These are phyloP conservation scores for Entelurus aequoreus DNA, from an alignment of 2,113 vertebrate genomes.

Conservation along the genomic window DNA sequence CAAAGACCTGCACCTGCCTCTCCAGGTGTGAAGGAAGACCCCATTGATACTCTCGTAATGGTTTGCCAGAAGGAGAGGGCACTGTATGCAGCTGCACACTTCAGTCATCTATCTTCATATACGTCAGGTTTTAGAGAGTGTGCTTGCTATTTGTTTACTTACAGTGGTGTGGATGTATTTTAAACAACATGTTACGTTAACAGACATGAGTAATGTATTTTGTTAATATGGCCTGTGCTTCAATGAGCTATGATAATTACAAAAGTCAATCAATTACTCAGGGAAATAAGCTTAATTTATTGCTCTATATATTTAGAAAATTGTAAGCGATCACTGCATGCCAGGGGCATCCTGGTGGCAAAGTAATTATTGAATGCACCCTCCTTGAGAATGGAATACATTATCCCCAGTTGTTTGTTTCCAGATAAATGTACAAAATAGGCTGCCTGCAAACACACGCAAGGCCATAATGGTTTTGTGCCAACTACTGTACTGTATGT, in stretches of 20 bases:
- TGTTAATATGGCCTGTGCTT: conserved; percentile 4
- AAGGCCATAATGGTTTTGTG: conserved; percentile 21
- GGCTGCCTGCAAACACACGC: not conserved
- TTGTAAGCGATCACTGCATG: conserved; percentile 9
- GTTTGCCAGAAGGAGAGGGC: conserved; percentile 55
- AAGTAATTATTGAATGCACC: conserved; percentile 19
- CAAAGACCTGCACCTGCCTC: conserved; percentile 58
- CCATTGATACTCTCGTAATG: conserved; percentile 58
- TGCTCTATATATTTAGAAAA: conserved; percentile 19
- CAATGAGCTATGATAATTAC: conserved; percentile 20
- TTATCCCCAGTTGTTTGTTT: conserved; percentile 20
- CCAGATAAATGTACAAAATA: conserved; percentile 32
- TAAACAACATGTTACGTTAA: conserved; percentile 17
- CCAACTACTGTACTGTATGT: conserved; percentile 12
- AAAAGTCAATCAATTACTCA: conserved; percentile 14
- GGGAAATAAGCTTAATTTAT: conserved; percentile 9
- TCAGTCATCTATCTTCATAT: conserved; percentile 54
- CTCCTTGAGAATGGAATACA: conserved; percentile 24
- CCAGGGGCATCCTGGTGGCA: conserved; percentile 6
- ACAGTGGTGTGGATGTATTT: conserved; percentile 5
- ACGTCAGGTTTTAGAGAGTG: conserved; percentile 27
- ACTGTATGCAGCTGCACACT: conserved; percentile 46
- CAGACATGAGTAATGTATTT: conserved; percentile 16
- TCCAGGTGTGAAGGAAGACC: conserved; percentile 61
- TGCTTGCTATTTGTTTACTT: conserved; percentile 20